Evolutionary conservation across 2,113 vertebrate species (phyloP).

Genomic region (Tretioscincus oriximinensis): DNA sequence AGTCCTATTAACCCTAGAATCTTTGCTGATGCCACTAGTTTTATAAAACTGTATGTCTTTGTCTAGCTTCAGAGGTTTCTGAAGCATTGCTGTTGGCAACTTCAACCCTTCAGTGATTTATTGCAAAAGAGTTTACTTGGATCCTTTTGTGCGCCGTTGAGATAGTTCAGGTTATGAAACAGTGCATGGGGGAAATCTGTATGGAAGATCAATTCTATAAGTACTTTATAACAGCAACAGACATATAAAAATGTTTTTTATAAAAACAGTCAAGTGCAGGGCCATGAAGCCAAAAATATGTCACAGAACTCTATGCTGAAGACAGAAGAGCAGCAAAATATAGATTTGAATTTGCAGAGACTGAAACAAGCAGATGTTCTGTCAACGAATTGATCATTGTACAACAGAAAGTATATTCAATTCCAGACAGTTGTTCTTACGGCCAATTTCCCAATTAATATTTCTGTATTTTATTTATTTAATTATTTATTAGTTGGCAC

Average conservation of each 20-base stretch:
- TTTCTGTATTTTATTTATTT: not conserved
- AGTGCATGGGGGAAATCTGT: constrained; percentile 53
- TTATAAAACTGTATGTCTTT: constrained; percentile 39
- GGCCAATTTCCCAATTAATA: constrained; percentile 12
- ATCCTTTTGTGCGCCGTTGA: constrained; percentile 49
- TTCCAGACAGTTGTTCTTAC: constrained; percentile 45
- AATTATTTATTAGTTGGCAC: not conserved
- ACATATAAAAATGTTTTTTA: constrained; percentile 59
- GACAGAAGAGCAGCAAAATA: constrained; percentile 57
- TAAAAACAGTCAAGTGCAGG: constrained; percentile 46
- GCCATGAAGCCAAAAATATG: constrained; percentile 64
- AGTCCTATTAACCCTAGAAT: not conserved
- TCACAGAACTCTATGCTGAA: constrained; percentile 59
- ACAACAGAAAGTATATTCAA: constrained; percentile 41
- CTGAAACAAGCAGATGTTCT: constrained; percentile 58
- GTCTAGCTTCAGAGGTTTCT: constrained; percentile 40
- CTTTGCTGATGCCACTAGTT: not conserved
- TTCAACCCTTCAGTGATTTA: constrained; percentile 47
- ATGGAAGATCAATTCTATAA: constrained; percentile 59
- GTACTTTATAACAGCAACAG: constrained; percentile 62
- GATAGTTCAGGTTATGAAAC: constrained; percentile 62
- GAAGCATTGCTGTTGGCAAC: constrained; percentile 41
- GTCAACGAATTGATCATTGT: constrained; percentile 59
- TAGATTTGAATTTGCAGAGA: constrained; percentile 61
- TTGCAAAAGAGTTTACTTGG: constrained; percentile 52